Evolutionary conservation across 2,113 vertebrate species (phyloP), one percentile per base, ranked within the genome.

Genomic region (Ammospiza nelsoni): DNA sequence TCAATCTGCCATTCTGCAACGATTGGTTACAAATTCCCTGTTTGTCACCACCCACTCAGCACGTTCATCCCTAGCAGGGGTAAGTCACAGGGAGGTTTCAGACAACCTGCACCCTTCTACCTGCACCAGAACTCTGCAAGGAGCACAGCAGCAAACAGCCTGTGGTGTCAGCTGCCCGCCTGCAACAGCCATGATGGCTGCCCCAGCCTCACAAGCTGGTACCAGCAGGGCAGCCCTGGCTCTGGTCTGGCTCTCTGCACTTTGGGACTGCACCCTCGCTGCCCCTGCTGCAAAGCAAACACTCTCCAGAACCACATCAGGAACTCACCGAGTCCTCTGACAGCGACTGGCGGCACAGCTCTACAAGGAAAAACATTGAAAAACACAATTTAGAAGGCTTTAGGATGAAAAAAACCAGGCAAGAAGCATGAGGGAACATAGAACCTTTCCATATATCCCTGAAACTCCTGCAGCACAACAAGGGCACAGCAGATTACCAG

Each of bases 321-420:
- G 77, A 94, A 99, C 99, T 99, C 95, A 99, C 99, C 23, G 99
- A 98, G 96, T 99, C 99, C 91, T 99, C 99, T 31, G 99, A 98
- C 86, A 99, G 94, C 0, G 99, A 99, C 23, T 97, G 97, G 82
- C 99, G 98, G 88, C 99, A 99, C 92, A 99, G 98, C 94, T 99
- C 99, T 99, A 92, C 18, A 97, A 95, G 15, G 57, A 74, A 90
- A 86, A 95, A 65, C 65, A 84, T 55, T 6, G 9, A 86, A 78
- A 74, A 79, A 14, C 35, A 48, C 5, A 35, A 33, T 66, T 94
- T 46, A 94, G 35, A 89, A 72, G 16, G 31, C 14, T 92, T 80
- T 37, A 44, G 29, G 19, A 11, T n/a, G 7, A 3, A 3, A 12
- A 68, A 48, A 52, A 18, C 1, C 5, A n/a, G 33, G 7, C 18